Evolutionary conservation across 2,113 vertebrate species (phyloP).

Genomic region (Corythornis vintsioides): DNA sequence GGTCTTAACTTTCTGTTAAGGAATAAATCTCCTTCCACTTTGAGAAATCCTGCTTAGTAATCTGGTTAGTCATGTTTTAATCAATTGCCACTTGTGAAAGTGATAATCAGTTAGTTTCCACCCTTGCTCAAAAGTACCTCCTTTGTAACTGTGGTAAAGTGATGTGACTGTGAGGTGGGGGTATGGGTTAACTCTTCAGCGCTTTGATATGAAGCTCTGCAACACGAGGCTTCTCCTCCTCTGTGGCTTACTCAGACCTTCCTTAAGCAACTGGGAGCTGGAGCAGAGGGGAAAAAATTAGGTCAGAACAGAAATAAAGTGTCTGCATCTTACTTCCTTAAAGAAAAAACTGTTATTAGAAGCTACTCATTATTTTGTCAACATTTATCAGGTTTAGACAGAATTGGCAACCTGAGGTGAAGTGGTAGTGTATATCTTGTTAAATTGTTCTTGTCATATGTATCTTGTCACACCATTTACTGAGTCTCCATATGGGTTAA

Average conservation of each 20-base stretch:
- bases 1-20: background rate
- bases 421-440: background rate
- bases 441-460: background rate
- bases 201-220: background rate
- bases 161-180: background rate
- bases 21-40: background rate
- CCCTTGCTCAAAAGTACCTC: background rate
- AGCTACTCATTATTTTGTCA: background rate
- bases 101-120: background rate
- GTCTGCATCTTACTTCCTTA: background rate
- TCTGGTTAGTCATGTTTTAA: background rate
- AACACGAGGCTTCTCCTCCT: background rate
- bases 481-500: background rate
- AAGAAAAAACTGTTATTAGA: background rate
- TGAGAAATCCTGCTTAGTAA: background rate
- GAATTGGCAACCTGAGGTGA: background rate
- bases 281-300: fast-evolving
- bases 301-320: background rate
- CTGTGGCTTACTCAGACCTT: background rate
- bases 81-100: background rate
- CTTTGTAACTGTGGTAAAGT: background rate
- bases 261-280: background rate
- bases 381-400: background rate
- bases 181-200: background rate
- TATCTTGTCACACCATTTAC: background rate